Percentiles rank a stretch among this genome's conserved stretches.
Evolutionary conservation across 2,888 invertebrate genomes (phyloP).

Genomic region (Helleia helle): DNA sequence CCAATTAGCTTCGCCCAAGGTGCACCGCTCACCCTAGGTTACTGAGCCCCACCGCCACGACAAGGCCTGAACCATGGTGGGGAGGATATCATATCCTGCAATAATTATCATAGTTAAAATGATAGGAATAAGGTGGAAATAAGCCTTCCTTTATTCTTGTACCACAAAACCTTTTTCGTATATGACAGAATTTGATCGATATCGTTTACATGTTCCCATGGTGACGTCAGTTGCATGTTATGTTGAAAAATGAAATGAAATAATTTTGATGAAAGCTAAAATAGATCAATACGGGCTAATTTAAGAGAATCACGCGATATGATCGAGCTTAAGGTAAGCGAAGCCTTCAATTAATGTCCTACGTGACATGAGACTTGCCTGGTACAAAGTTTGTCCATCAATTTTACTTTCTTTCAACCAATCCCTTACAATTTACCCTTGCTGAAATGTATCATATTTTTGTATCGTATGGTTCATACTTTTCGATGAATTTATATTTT

Average conservation of each 20-base stretch:
- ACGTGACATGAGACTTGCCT: slow-evolving; percentile 41
- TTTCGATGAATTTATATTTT: too few species aligned
- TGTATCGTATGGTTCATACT: too few species aligned
- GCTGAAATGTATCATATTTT: too few species aligned
- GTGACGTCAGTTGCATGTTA: slow-evolving; percentile 48
- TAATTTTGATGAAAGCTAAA: slow-evolving; percentile 53
- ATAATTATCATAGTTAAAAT: too few species aligned
- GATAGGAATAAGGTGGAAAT: background rate
- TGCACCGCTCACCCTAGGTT: too few species aligned
- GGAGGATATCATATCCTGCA: too few species aligned
- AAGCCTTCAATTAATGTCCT: slow-evolving; percentile 55
- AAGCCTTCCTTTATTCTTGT: too few species aligned
- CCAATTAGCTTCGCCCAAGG: too few species aligned
- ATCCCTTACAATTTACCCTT: background rate
- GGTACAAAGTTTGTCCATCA: slow-evolving; percentile 5
- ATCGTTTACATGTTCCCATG: slow-evolving; percentile 38
- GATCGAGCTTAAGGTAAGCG: slow-evolving; percentile 58
- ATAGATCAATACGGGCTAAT: slow-evolving; percentile 67
- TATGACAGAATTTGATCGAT: slow-evolving; percentile 31
- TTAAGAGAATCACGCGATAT: slow-evolving; percentile 60
- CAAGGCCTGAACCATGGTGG: too few species aligned
- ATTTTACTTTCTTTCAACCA: background rate
- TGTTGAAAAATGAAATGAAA: slow-evolving; percentile 50
- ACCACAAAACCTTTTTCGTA: too few species aligned
- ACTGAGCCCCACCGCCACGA: too few species aligned